phyloP scores from a whole-genome alignment of 2,797 vertebrate species.

The Ptychadena robeensis region DNA sequence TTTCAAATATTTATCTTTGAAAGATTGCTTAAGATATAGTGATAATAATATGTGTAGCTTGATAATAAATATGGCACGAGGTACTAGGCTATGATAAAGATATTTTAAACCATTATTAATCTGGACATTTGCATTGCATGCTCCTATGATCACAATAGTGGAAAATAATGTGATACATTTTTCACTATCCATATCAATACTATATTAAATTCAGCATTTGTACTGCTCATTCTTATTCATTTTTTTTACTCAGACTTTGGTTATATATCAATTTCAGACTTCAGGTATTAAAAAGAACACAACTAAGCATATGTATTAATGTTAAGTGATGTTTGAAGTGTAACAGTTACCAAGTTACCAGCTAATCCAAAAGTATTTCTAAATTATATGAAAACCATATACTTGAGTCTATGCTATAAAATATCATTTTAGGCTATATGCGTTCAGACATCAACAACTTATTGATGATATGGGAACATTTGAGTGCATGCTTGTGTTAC shows the following conservation, averaged over 20 bases:
- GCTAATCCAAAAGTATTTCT: too few species aligned
- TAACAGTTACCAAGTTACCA: too few species aligned
- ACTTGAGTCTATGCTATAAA: too few species aligned
- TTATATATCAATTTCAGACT: not conserved
- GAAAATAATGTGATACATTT: conserved; percentile 6
- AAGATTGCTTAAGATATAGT: too few species aligned
- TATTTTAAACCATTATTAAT: not conserved
- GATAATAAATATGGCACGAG: not conserved
- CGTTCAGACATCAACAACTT: too few species aligned
- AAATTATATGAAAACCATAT: too few species aligned
- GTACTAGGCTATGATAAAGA: not conserved
- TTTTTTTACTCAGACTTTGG: not conserved
- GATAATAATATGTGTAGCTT: not conserved
- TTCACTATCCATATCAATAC: not conserved
- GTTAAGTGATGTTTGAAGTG: not conserved
- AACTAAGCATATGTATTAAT: too few species aligned
- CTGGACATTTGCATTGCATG: not conserved
- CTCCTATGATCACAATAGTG: not conserved
- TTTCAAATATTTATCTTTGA: too few species aligned
- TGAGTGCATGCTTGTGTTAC: too few species aligned
- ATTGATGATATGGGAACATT: too few species aligned
- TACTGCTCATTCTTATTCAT: not conserved
- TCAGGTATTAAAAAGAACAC: not conserved
- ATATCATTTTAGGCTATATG: too few species aligned
- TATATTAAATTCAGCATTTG: not conserved